Conservation (phyloP, 2,888 invertebrate species). For the Macrophya annulata region DNA sequence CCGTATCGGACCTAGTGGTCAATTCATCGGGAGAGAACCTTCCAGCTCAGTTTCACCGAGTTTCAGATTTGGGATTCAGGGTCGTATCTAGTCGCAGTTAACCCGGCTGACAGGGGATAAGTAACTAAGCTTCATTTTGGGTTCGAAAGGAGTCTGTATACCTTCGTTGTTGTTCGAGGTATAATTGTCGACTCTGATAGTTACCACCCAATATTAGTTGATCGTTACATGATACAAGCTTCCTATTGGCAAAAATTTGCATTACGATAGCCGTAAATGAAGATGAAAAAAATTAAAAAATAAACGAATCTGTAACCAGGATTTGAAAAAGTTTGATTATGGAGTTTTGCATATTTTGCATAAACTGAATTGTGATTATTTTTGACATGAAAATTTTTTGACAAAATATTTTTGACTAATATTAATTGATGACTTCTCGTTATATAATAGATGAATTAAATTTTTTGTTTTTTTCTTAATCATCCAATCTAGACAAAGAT, state of each 20-base stretch:
- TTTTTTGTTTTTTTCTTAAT: too few species aligned
- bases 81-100: conserved; percentile 19
- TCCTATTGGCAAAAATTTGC: not conserved
- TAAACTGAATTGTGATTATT: too few species aligned
- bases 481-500: not conserved
- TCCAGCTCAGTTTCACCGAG: not conserved
- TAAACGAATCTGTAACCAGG: not conserved
- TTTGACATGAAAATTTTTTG: too few species aligned
- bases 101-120: conserved; percentile 33
- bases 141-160: not conserved
- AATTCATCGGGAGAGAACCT: conserved; percentile 13
- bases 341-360: too few species aligned
- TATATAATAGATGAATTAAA: not conserved
- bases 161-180: not conserved
- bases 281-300: too few species aligned
- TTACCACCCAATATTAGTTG: not conserved
- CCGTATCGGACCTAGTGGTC: not conserved
- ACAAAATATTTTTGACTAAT: too few species aligned
- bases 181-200: conserved; percentile 22
- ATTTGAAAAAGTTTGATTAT: not conserved
- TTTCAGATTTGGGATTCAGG: conserved; percentile 10
- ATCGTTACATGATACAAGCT: not conserved
- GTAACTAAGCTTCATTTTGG: not conserved
- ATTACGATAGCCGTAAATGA: not conserved
- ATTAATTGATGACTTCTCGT: too few species aligned